Evolutionary conservation across 2,113 vertebrate genomes (phyloP), one percentile per base, ranked within the genome.

Genomic region (Actinemys pallida): DNA sequence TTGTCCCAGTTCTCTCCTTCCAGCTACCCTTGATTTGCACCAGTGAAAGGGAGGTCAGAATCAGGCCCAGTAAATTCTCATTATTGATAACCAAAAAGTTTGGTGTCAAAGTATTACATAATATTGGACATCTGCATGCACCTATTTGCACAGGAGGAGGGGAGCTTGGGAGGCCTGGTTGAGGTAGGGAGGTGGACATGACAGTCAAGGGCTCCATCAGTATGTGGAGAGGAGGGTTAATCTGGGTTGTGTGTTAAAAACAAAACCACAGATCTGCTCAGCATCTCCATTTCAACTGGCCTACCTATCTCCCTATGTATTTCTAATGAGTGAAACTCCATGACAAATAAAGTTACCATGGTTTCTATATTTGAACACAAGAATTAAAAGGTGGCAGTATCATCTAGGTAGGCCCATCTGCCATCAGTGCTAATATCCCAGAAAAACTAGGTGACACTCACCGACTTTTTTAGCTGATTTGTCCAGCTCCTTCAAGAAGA

Each of bases 391-490:
- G 25, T 78, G 24, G 22, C 45, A 25, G 39, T 47, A 29, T 27
- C 24, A 27, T 78, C 42, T 47, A 78, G 42, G 45, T 78, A 42
- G 12, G 24, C 20, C 42, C 24, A 27, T 78, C 85, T 87, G 5
- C 54, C 42, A 59, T 25, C 31, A 35, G 16, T 16, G 11, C 42
- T 10, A 49, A 79, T 52, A 54, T 24, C 3, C 9, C 0, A 85
- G 86, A 24, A 50, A 53, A 52, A 45, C 2, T 49, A 29, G 27
- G 35, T 80, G 53, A 87, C 88, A 94, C 97, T 97, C 69, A 98
- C 98, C 98, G 52, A 3, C 42, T 84, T 93, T 87, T n/a, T 97
- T 97, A 80, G 97, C 95, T 50, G 95, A 96, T 87, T 97, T 96
- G 22, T 94, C 89, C 86, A 98, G 72, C 20, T 88, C 75, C 42